These are phyloP conservation scores for Chrysomallon squamiferum DNA, from an alignment of 1,140 invertebrate species.

Conservation along the genomic window DNA sequence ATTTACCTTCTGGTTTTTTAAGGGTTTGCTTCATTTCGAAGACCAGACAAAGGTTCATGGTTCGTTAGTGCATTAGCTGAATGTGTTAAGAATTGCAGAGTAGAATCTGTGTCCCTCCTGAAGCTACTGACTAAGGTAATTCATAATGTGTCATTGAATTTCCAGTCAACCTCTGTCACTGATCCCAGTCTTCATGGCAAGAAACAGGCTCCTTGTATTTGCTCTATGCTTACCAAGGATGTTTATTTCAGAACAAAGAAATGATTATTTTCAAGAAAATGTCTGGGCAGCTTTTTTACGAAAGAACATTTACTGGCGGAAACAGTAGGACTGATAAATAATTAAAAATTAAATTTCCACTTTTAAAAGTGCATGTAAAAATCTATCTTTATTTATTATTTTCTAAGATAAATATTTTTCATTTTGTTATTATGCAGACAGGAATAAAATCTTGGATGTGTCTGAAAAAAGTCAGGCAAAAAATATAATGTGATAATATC, in stretches of 20 bases:
- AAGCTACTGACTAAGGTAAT: slow-evolving; percentile 84
- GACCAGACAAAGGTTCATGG: slow-evolving; percentile 86
- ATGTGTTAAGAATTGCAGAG: slow-evolving; percentile 70
- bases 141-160: slow-evolving; percentile 82
- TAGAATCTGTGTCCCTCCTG: slow-evolving; percentile 75
- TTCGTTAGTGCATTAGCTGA: slow-evolving; percentile 90
- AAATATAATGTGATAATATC: too few species aligned
- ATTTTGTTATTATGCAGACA: too few species aligned
- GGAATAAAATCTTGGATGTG: too few species aligned
- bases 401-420: too few species aligned
- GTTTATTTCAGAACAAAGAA: slow-evolving; percentile 14
- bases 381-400: too few species aligned
- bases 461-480: too few species aligned
- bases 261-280: too few species aligned
- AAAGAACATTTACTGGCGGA: too few species aligned
- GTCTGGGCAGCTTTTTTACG: too few species aligned
- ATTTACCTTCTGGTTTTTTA: neutral
- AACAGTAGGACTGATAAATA: too few species aligned
- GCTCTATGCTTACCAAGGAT: slow-evolving; percentile 29
- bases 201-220: slow-evolving; percentile 72
- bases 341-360: too few species aligned
- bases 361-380: too few species aligned
- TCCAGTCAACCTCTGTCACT: slow-evolving; percentile 84
- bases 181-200: slow-evolving; percentile 83
- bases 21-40: slow-evolving; percentile 94